These are phyloP conservation scores for Gobio occitaniae DNA, from an alignment of 2,797 vertebrate genomes.

Conservation along the genomic window DNA sequence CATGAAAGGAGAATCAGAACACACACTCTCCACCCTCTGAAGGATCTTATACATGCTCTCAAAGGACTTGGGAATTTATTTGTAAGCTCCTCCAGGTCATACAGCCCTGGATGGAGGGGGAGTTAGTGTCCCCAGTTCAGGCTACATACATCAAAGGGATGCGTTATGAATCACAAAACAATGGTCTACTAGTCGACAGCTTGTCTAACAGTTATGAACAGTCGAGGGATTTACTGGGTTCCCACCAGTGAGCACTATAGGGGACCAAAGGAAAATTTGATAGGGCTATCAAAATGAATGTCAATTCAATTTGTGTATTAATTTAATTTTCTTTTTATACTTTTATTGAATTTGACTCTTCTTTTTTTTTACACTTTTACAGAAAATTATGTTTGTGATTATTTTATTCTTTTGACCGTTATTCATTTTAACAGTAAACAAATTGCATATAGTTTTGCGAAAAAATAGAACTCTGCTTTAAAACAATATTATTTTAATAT, in stretches of 20 bases:
- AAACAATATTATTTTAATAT: not conserved
- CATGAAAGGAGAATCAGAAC: slow-evolving; percentile 49
- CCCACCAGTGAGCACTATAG: not conserved
- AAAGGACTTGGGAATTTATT: slow-evolving; percentile 11
- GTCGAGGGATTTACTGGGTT: too few relatives aligned
- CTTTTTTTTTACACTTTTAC: not conserved
- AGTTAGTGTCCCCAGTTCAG: not conserved
- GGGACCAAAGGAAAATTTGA: not conserved
- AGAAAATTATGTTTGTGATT: not conserved
- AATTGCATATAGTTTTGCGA: not conserved
- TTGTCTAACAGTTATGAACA: not conserved
- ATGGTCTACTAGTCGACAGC: not conserved
- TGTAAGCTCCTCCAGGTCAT: slow-evolving; percentile 30
- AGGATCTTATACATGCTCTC: not conserved
- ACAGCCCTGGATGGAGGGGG: not conserved
- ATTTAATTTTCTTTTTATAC: not conserved
- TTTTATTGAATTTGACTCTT: not conserved
- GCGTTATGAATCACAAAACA: not conserved
- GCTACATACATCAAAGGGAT: not conserved
- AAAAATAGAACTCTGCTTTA: not conserved
- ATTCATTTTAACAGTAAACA: not conserved
- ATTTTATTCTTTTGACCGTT: not conserved
- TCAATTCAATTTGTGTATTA: not conserved
- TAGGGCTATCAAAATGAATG: not conserved
- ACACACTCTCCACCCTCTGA: slow-evolving; percentile 26